A percentile compares a stretch with the other conserved stretches of the same genome.
Evolutionary conservation across 2,888 invertebrate genomes (phyloP).

Genomic region (Sericinus montela): DNA sequence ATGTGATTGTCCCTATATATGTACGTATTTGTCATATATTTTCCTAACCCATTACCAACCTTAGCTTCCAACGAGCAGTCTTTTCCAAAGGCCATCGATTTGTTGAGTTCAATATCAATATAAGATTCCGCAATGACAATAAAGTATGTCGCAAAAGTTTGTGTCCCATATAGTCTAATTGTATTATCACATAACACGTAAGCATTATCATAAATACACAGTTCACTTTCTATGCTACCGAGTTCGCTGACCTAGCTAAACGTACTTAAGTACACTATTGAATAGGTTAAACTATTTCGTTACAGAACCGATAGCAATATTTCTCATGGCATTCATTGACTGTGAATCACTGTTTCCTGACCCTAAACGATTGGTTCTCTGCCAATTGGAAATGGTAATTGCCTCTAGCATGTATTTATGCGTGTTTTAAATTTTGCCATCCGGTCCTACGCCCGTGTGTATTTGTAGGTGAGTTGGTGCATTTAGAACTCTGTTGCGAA

Average conservation of each 20-base stretch:
- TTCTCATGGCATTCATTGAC: conserved; percentile 2
- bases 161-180: conserved; percentile 22
- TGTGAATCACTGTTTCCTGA: conserved; percentile 9
- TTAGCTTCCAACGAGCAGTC: too few species aligned
- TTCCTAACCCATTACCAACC: too few species aligned
- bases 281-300: conserved; percentile 3
- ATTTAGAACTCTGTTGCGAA: too few species aligned
- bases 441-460: neutral
- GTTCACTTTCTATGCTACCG: conserved; percentile 13
- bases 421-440: conserved; percentile 2
- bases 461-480: too few species aligned
- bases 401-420: neutral
- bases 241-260: conserved; percentile 13
- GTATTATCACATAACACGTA: conserved; percentile 22
- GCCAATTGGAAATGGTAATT: conserved; percentile 14
- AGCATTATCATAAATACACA: conserved; percentile 16
- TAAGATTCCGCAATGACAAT: neutral
- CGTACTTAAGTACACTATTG: conserved; percentile 6
- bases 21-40: too few species aligned
- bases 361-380: conserved; percentile 13
- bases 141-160: conserved; percentile 1
- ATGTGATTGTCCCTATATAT: too few species aligned
- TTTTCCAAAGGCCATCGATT: too few species aligned
- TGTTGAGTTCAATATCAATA: conserved; percentile 1
- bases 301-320: conserved; percentile 2